These are phyloP conservation scores for Athalia rosae DNA, from an alignment of 2,888 invertebrate species.

Conservation along the genomic window DNA sequence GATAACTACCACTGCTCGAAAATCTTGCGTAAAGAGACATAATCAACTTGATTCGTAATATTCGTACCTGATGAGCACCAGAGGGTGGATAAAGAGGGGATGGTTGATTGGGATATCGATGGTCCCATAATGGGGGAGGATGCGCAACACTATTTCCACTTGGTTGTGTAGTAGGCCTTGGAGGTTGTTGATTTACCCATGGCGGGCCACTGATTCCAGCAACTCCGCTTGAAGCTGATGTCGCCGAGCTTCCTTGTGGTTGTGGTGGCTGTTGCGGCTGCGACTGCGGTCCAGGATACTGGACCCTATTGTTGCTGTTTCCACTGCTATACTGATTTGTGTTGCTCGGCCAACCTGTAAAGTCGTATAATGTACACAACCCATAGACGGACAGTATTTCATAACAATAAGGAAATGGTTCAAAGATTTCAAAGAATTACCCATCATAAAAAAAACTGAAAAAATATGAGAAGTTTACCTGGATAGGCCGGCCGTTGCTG, in stretches of 20 bases:
- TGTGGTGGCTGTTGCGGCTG: conserved; percentile 58
- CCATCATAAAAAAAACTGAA: background rate
- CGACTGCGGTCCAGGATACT: conserved; percentile 67
- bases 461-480: conserved; percentile 71
- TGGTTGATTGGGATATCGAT: conserved; percentile 69
- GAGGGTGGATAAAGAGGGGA: conserved; percentile 68
- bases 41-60: background rate
- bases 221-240: conserved; percentile 60
- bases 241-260: conserved; percentile 55
- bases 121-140: conserved; percentile 69
- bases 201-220: conserved; percentile 60
- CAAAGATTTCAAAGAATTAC: background rate
- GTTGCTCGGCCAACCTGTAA: conserved; percentile 81
- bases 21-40: conserved; percentile 9
- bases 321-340: conserved; percentile 73
- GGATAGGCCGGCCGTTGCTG: conserved; percentile 80
- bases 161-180: conserved; percentile 65
- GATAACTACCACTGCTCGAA: background rate
- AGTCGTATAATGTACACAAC: conserved; percentile 46
- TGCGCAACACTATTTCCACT: conserved; percentile 66
- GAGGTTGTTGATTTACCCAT: conserved; percentile 67
- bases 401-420: background rate
- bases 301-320: conserved; percentile 66
- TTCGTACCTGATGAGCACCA: conserved; percentile 67
- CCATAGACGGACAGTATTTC: conserved; percentile 21